These are phyloP conservation scores for Agrotis segetum DNA, from an alignment of 2,888 invertebrate genomes.

Conservation along the genomic window DNA sequence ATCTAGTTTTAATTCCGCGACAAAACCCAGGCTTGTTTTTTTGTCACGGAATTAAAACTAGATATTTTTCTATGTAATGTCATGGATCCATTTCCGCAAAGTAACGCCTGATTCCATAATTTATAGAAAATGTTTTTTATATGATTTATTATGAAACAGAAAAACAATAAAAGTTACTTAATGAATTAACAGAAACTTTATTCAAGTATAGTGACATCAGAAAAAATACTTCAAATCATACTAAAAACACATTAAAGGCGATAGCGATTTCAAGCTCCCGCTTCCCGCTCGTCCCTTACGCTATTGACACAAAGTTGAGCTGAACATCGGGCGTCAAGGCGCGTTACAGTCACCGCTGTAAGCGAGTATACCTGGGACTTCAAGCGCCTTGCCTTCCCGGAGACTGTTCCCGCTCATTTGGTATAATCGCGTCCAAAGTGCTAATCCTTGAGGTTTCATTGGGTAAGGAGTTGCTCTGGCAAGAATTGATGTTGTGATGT, in stretches of 20 bases:
- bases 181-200: not conserved
- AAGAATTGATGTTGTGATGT: not conserved
- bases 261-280: slow-evolving; percentile 10
- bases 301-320: slow-evolving; percentile 69
- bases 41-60: no score
- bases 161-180: no score
- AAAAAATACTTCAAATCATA: not conserved
- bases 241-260: not conserved
- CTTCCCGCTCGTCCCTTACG: slow-evolving; percentile 29
- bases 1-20: no score
- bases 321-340: slow-evolving; percentile 76
- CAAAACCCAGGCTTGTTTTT: no score
- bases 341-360: slow-evolving; percentile 78
- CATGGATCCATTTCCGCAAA: no score
- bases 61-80: no score
- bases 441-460: slow-evolving; percentile 51
- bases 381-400: slow-evolving; percentile 50
- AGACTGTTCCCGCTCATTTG: slow-evolving; percentile 49
- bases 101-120: no score
- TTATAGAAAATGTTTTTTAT: no score
- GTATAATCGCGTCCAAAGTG: slow-evolving; percentile 34
- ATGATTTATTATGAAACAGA: not conserved
- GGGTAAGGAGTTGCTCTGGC: slow-evolving; percentile 22
- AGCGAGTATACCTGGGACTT: slow-evolving; percentile 61
- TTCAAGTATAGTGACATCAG: not conserved